These are phyloP conservation scores for Cepaea nemoralis DNA, from an alignment of 1,140 invertebrate genomes.

Conservation along the genomic window DNA sequence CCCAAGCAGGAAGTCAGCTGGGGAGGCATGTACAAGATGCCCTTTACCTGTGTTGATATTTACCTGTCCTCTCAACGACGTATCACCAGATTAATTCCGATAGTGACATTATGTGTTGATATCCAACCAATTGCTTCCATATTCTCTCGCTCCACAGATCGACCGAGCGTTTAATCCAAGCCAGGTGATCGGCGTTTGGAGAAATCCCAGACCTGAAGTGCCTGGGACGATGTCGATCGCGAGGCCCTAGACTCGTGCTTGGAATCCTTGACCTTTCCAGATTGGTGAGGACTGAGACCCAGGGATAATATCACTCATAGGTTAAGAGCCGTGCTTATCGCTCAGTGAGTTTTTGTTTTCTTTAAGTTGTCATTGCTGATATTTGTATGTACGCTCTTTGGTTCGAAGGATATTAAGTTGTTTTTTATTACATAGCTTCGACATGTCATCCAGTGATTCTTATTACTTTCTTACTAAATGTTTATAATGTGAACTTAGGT, in stretches of 20 bases:
- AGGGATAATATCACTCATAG: neutral
- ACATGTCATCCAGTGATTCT: no score
- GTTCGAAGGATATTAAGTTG: no score
- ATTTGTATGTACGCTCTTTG: no score
- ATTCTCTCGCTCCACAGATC: neutral
- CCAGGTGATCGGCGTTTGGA: neutral
- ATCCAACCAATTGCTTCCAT: neutral
- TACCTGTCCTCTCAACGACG: slow-evolving; percentile 8
- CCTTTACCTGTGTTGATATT: slow-evolving; percentile 7
- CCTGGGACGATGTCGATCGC: neutral
- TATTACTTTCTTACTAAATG: no score
- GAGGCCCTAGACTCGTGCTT: neutral
- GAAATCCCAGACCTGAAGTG: neutral
- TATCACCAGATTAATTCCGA: neutral
- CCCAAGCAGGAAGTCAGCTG: neutral
- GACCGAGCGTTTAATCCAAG: neutral
- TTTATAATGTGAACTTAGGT: no score
- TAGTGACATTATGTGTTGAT: neutral
- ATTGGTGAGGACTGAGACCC: neutral
- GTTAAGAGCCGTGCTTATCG: neutral
- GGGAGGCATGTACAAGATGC: neutral
- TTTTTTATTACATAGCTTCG: no score
- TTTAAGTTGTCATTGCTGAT: no score
- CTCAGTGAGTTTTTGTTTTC: neutral
- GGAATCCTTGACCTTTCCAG: neutral